phyloP scores from a whole-genome alignment of 2,888 invertebrate species.

The Apamea anceps region DNA sequence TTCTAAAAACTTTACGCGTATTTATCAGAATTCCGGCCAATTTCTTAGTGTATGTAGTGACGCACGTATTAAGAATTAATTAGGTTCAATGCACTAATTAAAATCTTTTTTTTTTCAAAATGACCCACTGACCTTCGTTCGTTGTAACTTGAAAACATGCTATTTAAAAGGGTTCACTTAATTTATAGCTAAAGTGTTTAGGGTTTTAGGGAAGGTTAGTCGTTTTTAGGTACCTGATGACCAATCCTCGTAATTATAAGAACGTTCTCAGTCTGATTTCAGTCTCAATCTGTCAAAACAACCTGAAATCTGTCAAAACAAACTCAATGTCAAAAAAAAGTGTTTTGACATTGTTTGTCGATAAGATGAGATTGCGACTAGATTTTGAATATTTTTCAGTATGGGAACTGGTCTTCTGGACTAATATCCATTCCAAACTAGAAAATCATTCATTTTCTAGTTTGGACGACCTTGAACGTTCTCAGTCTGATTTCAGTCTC shows the following conservation, averaged over 20 bases:
- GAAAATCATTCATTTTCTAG: too few species aligned
- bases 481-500: background rate
- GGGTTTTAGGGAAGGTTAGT: background rate
- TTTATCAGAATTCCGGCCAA: slow-evolving; percentile 14
- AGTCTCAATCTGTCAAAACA: background rate
- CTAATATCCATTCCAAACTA: too few species aligned
- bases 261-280: background rate
- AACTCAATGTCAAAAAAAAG: too few species aligned
- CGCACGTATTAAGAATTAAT: slow-evolving; percentile 29
- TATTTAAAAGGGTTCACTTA: background rate
- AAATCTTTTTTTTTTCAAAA: slow-evolving; percentile 23
- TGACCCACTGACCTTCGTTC: too few species aligned
- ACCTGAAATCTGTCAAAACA: too few species aligned
- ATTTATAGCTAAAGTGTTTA: background rate
- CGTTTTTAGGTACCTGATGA: background rate
- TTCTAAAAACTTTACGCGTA: slow-evolving; percentile 20
- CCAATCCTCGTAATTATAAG: too few species aligned
- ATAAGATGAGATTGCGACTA: background rate
- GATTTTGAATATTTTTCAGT: background rate
- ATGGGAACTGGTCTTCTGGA: too few species aligned
- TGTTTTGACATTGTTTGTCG: too few species aligned
- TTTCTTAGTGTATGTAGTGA: slow-evolving; percentile 29
- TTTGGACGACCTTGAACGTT: too few species aligned
- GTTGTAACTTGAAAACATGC: slow-evolving; percentile 6
- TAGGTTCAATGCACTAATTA: slow-evolving; percentile 47